Evolutionary conservation across 2,797 vertebrate genomes (phyloP).

Genomic region (Sebastes hubbsi): DNA sequence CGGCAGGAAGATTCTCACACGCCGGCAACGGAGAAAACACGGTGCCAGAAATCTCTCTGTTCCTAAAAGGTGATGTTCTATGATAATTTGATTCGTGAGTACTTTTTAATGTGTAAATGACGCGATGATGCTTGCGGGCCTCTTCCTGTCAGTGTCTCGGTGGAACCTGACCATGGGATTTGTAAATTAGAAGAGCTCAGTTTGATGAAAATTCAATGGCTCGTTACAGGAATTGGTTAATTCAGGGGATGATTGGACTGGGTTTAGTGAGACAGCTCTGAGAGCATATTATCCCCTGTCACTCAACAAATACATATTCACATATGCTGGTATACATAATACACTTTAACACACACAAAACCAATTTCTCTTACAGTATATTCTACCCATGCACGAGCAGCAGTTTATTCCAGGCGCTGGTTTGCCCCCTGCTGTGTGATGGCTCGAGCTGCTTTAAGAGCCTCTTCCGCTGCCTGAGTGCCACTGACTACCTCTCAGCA

Average conservation of each 20-base stretch:
- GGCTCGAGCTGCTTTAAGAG: slow-evolving; percentile 44
- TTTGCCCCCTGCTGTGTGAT: slow-evolving; percentile 75
- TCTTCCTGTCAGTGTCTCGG: slow-evolving; percentile 17
- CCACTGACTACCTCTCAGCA: background rate
- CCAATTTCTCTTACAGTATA: slow-evolving; percentile 8
- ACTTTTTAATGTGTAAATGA: slow-evolving; percentile 59
- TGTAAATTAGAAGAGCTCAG: slow-evolving; percentile 52
- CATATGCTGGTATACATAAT: slow-evolving; percentile 24
- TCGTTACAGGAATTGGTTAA: slow-evolving; percentile 58
- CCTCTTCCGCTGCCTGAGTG: background rate
- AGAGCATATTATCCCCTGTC: slow-evolving; percentile 39
- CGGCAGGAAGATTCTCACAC: slow-evolving; percentile 43
- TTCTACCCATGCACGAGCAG: background rate
- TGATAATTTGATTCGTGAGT: slow-evolving; percentile 56
- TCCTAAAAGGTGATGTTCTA: slow-evolving; percentile 62
- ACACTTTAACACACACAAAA: slow-evolving; percentile 11
- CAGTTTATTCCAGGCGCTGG: slow-evolving; percentile 60
- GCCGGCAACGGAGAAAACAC: slow-evolving; percentile 27
- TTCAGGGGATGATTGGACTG: slow-evolving; percentile 35
- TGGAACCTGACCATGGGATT: slow-evolving; percentile 49
- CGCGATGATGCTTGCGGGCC: slow-evolving; percentile 14
- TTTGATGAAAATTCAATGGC: slow-evolving; percentile 68
- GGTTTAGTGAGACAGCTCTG: slow-evolving; percentile 23
- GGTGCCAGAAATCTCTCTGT: slow-evolving; percentile 37
- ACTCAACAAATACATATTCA: slow-evolving; percentile 47